Evolutionary conservation across 2,797 vertebrate genomes (phyloP).

Genomic region (Neomorphus geoffroyi): DNA sequence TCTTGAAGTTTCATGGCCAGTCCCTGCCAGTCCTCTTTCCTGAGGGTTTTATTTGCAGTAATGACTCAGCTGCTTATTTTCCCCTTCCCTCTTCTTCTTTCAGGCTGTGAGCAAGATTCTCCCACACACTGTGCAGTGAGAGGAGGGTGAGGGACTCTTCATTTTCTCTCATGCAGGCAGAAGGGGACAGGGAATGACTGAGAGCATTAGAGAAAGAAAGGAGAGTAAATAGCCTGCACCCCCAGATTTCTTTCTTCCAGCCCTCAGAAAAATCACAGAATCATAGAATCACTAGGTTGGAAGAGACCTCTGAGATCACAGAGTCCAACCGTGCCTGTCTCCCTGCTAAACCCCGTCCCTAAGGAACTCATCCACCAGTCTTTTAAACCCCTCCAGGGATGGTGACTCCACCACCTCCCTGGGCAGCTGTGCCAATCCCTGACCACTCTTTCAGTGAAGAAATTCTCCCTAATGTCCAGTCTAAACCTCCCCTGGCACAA

Average conservation of each 20-base stretch:
- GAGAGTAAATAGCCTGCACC: not conserved
- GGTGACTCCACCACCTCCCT: no score
- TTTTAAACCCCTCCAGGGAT: no score
- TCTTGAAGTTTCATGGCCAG: not conserved
- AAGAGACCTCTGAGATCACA: no score
- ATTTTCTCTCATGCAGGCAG: not conserved
- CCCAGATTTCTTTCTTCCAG: not conserved
- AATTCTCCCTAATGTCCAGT: no score
- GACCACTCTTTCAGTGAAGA: no score
- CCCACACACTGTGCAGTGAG: not conserved
- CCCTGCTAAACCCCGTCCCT: no score
- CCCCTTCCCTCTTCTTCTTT: not conserved
- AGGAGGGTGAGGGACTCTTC: not conserved
- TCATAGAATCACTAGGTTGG: no score
- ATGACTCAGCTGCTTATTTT: constrained; percentile 29
- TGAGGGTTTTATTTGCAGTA: not conserved
- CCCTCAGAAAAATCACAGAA: not conserved
- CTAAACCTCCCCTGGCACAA: no score
- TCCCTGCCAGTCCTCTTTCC: not conserved
- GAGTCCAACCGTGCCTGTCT: no score
- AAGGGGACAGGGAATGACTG: not conserved
- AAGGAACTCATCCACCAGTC: no score
- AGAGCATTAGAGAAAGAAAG: not conserved
- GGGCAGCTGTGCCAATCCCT: no score
- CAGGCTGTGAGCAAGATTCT: not conserved